These are phyloP conservation scores for Leptodirus hochenwartii DNA, from an alignment of 2,888 invertebrate genomes.

Conservation along the genomic window DNA sequence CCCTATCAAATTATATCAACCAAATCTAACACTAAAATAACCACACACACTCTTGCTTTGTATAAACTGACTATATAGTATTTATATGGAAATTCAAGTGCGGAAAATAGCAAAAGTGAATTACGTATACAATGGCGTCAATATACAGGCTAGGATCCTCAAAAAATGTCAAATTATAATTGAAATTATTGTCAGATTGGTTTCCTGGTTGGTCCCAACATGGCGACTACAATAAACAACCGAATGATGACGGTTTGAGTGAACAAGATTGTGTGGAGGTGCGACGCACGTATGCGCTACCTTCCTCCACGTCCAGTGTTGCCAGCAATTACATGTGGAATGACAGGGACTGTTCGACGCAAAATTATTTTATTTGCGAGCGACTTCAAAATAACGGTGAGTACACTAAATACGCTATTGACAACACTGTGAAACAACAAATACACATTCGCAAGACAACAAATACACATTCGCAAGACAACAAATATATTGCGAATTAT, in stretches of 20 bases:
- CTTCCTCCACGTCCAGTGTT: constrained; percentile 27
- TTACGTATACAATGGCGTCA: no score
- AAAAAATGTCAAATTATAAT: neutral
- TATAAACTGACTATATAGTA: neutral
- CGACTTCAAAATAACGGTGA: constrained; percentile 46
- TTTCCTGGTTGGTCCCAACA: constrained; percentile 63
- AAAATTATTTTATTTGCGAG: constrained; percentile 61
- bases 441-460: no score
- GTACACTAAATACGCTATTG: constrained; percentile 12
- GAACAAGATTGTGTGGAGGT: constrained; percentile 70
- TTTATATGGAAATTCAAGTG: neutral
- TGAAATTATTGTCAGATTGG: constrained; percentile 41
- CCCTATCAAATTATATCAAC: no score
- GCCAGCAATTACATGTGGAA: constrained; percentile 61
- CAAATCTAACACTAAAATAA: no score
- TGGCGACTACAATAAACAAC: constrained; percentile 46
- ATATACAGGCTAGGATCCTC: no score
- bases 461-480: no score
- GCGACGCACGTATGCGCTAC: constrained; percentile 43
- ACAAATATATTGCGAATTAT: no score
- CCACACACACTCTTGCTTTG: no score
- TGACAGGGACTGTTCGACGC: constrained; percentile 54
- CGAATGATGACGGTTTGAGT: constrained; percentile 66
- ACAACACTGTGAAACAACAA: no score
- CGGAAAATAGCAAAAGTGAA: no score